These are phyloP conservation scores for Hippoglossus stenolepis DNA, from an alignment of 2,113 vertebrate genomes.

Conservation along the genomic window DNA sequence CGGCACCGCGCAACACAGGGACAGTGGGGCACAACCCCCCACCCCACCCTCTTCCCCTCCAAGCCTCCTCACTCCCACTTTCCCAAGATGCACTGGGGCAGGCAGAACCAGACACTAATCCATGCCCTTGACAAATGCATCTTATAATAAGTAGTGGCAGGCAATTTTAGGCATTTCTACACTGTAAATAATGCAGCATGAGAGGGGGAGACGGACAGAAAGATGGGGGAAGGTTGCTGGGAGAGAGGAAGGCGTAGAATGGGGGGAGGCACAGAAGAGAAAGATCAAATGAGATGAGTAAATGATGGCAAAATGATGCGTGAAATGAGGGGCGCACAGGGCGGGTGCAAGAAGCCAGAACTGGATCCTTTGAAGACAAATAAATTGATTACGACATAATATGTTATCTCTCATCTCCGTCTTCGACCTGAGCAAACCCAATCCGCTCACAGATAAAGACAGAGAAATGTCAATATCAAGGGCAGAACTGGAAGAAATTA, in stretches of 20 bases:
- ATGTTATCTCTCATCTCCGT: conserved; percentile 1
- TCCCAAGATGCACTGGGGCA: conserved; percentile 73
- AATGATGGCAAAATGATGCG: conserved; percentile 69
- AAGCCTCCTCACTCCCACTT: conserved; percentile 37
- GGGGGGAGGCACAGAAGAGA: conserved; percentile 15
- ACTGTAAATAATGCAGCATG: conserved; percentile 75
- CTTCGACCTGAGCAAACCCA: conserved; percentile 26
- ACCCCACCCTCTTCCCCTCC: neutral
- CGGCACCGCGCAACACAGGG: conserved; percentile 27
- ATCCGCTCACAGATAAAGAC: conserved; percentile 2
- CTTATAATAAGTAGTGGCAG: conserved; percentile 79
- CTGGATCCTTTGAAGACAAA: conserved; percentile 54
- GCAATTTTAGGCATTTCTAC: conserved; percentile 79
- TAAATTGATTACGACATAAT: conserved; percentile 45
- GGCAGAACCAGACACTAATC: conserved; percentile 71
- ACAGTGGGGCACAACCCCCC: conserved; percentile 34
- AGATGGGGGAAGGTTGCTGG: conserved; percentile 2
- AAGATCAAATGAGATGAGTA: conserved; percentile 44
- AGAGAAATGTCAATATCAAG: conserved; percentile 31
- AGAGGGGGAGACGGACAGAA: conserved; percentile 30
- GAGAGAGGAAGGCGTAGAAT: conserved; percentile 20
- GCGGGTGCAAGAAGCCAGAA: conserved; percentile 24
- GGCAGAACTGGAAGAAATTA: neutral
- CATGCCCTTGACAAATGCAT: conserved; percentile 80
- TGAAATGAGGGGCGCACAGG: conserved; percentile 63